Percentiles rank a stretch among this genome's conserved stretches.
phyloP scores from a whole-genome alignment of 2,797 vertebrate genomes.

The Spondyliosoma cantharus region DNA sequence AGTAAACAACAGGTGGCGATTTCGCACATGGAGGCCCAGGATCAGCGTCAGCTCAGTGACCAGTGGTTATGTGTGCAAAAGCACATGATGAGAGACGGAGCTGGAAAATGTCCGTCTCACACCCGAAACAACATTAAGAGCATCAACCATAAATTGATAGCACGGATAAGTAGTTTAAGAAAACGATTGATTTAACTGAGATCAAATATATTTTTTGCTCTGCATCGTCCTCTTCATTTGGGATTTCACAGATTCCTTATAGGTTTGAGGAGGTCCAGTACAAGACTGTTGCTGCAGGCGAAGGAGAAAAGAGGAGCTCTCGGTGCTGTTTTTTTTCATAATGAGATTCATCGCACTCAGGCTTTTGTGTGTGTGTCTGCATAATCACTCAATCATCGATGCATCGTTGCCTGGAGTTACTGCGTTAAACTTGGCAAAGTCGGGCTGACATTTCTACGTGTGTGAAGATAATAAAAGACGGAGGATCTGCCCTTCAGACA shows the following conservation, averaged over 20 bases:
- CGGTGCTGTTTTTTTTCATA: background rate
- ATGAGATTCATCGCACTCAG: background rate
- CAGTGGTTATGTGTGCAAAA: no score
- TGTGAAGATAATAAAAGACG: background rate
- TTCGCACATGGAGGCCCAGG: no score
- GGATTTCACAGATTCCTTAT: background rate
- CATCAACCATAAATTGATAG: no score
- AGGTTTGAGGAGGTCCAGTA: constrained; percentile 15
- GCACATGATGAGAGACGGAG: no score
- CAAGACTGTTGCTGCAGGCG: background rate
- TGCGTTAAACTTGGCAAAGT: background rate
- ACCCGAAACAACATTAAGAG: no score
- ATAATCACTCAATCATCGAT: background rate
- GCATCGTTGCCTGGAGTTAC: background rate
- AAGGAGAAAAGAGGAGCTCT: background rate
- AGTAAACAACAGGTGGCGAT: no score
- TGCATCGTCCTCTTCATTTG: background rate
- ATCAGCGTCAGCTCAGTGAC: no score
- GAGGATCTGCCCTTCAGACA: constrained; percentile 17
- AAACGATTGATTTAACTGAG: no score
- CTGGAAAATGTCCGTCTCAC: no score
- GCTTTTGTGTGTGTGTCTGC: background rate
- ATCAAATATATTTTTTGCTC: no score
- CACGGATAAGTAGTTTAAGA: no score
- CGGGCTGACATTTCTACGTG: background rate